Evolutionary conservation across 2,888 invertebrate genomes (phyloP), one percentile per base, ranked within the genome.

Genomic region (Oligia fasciuncula): DNA sequence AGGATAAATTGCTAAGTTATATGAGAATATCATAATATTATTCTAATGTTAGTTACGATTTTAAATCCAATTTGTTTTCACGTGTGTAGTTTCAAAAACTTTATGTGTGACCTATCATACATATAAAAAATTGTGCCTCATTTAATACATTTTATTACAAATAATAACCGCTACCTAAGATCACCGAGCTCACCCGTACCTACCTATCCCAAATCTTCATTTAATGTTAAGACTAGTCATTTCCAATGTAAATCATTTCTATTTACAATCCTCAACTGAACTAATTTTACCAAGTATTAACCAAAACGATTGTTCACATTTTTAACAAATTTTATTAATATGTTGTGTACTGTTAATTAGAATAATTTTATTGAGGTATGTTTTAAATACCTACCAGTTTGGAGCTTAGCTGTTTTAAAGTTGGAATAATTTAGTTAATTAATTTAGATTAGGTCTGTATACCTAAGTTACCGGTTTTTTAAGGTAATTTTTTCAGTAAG

Each of bases 311-410:
- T 96, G 96, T 96, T 96, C 94, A 94, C 93, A 92, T 93, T 93
- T 88, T 96, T 95, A 95, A 95, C 93, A 96, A 96, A 96, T 96
- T 96, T 95, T 96, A 96, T 96, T 93, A 94, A 93, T 94, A 93
- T 91, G 96, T 96, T 96, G 95, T 95, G 93, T 93, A 93, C 90
- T 93, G 91, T 92, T 91, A 88, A 87, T 93, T 94, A 94, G 91
- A 92, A 93, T 95, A 94, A 92, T 95, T 95, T 95, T 93, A 94
- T 92, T 92, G 89, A 80, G 93, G 93, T 94, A 94, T 94, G 93
- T 94, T 94, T 91, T 92, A 93, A 91, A 92, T 94, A 92, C 94
- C 93, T 90, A 89, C 79, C 87, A 91, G 84, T 91, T 93, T 91
- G 90, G 90, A 93, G 89, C 86, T 92, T 92, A 93, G 91, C 88